These are phyloP conservation scores for Strix aluco DNA, from an alignment of 2,113 vertebrate genomes.

Conservation along the genomic window DNA sequence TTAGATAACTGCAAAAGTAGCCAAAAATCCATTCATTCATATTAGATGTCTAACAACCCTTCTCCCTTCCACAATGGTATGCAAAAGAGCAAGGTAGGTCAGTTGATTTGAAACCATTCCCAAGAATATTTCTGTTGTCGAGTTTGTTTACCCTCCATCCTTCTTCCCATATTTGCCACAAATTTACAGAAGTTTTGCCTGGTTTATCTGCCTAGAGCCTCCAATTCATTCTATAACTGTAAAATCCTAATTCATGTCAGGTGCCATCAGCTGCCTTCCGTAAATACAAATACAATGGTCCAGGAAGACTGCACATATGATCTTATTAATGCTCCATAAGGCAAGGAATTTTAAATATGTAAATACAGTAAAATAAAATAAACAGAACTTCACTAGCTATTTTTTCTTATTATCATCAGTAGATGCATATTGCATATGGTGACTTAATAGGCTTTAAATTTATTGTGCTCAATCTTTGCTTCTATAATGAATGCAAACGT, in stretches of 20 bases:
- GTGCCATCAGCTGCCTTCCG: not conserved
- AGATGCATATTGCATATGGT: slow-evolving; percentile 26
- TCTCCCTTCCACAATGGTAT: fast-evolving
- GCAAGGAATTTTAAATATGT: not conserved
- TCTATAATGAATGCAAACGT: slow-evolving; percentile 64
- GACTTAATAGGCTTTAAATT: slow-evolving; percentile 42
- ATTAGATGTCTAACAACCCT: not conserved
- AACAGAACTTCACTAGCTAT: slow-evolving; percentile 17
- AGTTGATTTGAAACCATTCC: not conserved
- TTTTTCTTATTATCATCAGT: slow-evolving; percentile 32
- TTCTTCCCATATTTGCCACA: not conserved
- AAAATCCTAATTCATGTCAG: not conserved
- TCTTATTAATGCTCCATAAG: not conserved
- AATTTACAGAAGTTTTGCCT: not conserved
- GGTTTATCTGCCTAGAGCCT: not conserved
- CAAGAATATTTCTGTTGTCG: not conserved
- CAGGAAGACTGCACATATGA: not conserved
- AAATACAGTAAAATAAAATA: not conserved
- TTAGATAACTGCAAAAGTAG: not conserved
- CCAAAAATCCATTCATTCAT: not conserved
- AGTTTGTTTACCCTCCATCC: not conserved
- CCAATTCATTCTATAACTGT: not conserved
- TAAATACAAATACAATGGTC: not conserved
- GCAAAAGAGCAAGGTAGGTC: not conserved
- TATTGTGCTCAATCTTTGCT: slow-evolving; percentile 52